Base-by-base conservation (phyloP, 2,797 vertebrate genomes). In the Falco concolor region DNA sequence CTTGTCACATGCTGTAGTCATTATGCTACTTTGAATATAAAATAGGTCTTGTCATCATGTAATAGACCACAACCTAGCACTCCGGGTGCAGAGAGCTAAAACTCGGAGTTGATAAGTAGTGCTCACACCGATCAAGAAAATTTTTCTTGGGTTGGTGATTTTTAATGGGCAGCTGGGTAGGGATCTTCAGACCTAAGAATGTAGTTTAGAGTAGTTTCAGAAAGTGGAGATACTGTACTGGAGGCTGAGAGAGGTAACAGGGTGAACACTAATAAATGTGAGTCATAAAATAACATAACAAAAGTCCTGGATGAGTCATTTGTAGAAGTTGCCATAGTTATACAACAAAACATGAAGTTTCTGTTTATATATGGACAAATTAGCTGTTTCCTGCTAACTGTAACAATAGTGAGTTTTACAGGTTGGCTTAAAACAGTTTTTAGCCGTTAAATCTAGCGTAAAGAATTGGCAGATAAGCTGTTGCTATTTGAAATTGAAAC, bases 1-100 rank as follows among this genome's bases (percentile, higher is more conserved):
- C 68, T 81, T 97, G 96, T 95, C 96, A 96, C 96, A 95, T 84
- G 54, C 74, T 93, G 91, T 81, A 95, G 90, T 94, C 75, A 82
- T 95, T 96, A 95, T 11, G 24, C 88, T 97, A 65, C 75, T 92
- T 77, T 91, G 92, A 97, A 96, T 97, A 90, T 95, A 93, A 97
- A 97, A 84, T 92, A 95, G 81, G 68, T 86, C 93, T 93, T 97
- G 84, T 92, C 96, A 83, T 90, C 9, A 28, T 9, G 49, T 84
- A 84, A 74, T 85, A 88, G 59, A 87, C 40, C 53, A 83, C 85
- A 95, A 24, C 64, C 79, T 56, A 72, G 23, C 4, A 7, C 40
- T 75, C 15, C 0, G 12, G 42, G 54, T 53, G 16, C 44, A 13
- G 8, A 49, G 69, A 79, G 52, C 44, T 93, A 90, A 94, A 95